Evolutionary conservation across 2,797 vertebrate species (phyloP).

Genomic region (Oryzias sinensis): DNA sequence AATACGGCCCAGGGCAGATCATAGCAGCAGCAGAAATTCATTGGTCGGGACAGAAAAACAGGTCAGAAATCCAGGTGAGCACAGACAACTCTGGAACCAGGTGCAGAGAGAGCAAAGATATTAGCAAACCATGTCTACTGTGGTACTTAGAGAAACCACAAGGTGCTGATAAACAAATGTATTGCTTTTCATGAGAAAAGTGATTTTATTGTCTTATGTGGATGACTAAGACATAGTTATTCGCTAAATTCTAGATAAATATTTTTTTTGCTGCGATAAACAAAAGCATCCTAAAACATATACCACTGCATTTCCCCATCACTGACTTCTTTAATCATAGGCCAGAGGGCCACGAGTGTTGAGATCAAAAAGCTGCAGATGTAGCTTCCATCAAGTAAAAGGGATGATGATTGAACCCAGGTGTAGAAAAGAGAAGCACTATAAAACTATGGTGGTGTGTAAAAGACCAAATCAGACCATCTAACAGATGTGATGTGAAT

Average conservation of each 20-base stretch:
- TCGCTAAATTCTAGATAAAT: no score
- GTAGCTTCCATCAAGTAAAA: constrained; percentile 32
- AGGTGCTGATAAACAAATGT: constrained; percentile 43
- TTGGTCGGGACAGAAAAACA: no score
- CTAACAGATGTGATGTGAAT: constrained; percentile 64
- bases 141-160: constrained; percentile 29
- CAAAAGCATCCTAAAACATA: background rate
- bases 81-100: no score
- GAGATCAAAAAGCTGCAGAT: constrained; percentile 41
- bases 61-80: no score
- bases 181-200: constrained; percentile 57
- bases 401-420: constrained; percentile 58
- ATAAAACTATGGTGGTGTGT: constrained; percentile 41
- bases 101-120: no score
- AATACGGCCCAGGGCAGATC: no score
- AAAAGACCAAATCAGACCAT: constrained; percentile 51
- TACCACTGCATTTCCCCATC: background rate
- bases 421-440: constrained; percentile 54
- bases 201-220: constrained; percentile 39
- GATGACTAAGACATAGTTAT: constrained; percentile 8
- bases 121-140: no score
- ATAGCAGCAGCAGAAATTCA: no score
- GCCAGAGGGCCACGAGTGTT: constrained; percentile 15
- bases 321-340: constrained; percentile 45
- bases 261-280: no score